A percentile compares a stretch with the other conserved stretches of the same genome.
Evolutionary conservation across 35 echinoderm and acorn worm genomes (phyloP).

Genomic region (Holothuria glaberrima): DNA sequence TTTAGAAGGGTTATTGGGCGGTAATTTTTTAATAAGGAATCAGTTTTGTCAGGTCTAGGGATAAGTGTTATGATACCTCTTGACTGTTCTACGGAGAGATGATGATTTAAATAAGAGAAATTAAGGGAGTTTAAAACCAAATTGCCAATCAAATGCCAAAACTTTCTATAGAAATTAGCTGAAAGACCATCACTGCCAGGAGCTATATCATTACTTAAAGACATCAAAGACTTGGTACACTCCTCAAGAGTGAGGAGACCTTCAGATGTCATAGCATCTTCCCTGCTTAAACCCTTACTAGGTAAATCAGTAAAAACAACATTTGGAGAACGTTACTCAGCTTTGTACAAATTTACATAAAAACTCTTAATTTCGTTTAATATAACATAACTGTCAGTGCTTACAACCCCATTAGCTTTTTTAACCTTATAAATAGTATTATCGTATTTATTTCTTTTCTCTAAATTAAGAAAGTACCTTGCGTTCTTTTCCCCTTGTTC

Average conservation of each 20-base stretch:
- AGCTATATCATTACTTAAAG: background rate
- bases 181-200: constrained; percentile 26
- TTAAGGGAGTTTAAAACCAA: background rate
- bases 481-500: background rate
- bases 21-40: background rate
- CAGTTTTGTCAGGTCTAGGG: background rate
- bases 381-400: background rate
- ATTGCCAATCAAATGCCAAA: constrained; percentile 10
- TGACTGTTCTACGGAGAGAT: constrained; percentile 12
- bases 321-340: too few relatives aligned
- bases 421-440: background rate
- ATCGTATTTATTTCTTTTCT: constrained; percentile 2
- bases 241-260: background rate
- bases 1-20: background rate
- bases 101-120: background rate
- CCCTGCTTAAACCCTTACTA: background rate
- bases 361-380: background rate
- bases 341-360: background rate
- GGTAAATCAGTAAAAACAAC: background rate
- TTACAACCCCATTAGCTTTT: background rate
- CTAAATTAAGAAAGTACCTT: constrained; percentile 31
- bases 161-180: background rate
- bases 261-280: background rate
- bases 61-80: constrained; percentile 13
- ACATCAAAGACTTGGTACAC: background rate